phyloP scores from a whole-genome alignment of 2,797 vertebrate species.

The Macrochelys suwanniensis region DNA sequence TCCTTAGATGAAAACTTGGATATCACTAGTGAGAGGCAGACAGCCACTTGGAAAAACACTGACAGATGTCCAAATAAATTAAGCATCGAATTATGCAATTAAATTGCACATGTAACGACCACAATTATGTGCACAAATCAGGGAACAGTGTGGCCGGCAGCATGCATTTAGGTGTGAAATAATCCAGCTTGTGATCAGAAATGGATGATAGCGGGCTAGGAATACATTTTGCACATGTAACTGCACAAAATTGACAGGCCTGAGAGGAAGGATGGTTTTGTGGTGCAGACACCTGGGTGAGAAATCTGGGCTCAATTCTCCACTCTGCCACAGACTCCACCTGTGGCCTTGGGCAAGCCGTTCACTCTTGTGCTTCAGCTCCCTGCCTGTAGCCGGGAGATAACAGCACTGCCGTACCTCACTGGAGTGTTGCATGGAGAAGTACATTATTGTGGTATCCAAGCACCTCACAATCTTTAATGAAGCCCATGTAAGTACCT shows the following conservation, averaged over 20 bases:
- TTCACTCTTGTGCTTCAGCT: background rate
- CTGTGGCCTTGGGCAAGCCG: background rate
- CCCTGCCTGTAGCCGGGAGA: background rate
- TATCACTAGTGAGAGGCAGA: background rate
- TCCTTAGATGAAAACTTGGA: background rate
- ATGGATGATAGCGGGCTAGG: background rate
- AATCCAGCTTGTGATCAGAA: background rate
- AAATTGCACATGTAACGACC: background rate
- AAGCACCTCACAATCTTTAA: too few species aligned
- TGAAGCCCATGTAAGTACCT: background rate
- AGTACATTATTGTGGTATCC: too few species aligned
- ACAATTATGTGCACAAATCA: background rate
- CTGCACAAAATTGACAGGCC: background rate
- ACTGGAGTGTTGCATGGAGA: background rate
- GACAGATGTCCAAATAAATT: background rate
- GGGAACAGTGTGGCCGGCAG: background rate
- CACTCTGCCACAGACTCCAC: background rate
- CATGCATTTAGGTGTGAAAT: background rate
- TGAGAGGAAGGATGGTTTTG: background rate
- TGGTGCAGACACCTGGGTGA: background rate
- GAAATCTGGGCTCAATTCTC: background rate
- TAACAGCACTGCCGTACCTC: background rate
- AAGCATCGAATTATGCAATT: background rate
- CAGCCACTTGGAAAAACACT: background rate
- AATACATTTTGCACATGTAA: background rate